Evolutionary conservation across 2,888 invertebrate genomes (phyloP), one percentile per base, ranked within the genome.

Genomic region (Molorchus minor): DNA sequence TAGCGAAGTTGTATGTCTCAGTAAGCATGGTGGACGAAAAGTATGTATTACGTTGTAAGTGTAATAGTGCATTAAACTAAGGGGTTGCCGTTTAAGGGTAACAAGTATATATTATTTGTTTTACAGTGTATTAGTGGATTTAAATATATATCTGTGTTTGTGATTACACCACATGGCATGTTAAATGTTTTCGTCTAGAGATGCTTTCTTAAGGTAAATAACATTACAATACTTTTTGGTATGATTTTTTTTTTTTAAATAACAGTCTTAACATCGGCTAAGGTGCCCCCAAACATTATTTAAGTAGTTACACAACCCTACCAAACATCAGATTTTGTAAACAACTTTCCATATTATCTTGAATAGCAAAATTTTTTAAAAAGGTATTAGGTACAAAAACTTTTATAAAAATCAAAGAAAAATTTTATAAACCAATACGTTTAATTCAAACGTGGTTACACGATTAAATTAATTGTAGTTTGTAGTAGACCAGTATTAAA

Each of bases 1-100:
- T 70, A 65, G 71, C 67, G 65, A 73, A 70, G 69, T 71, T 69
- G 64, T 70, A 65, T 71, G 68, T 71, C 67, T 69, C 65, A 67
- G 65, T 68, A 70, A 68, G 73, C 70, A 72, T 70, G 71, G 69
- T 73, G 70, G 68, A 68, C 64, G 65, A 69, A 64, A 61, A 61
- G 58, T 65, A 60, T 61, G 49, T 63, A 67, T 64, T 62, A 65
- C 67, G 62, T 70, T 67, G 62, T 54, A 65, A 62, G 62, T 64
- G 61, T 67, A 45, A 49, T 47, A 58, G 64, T 68, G 63, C 36
- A 65, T 61, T 65, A 58, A 52, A 57, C 45, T 54, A 33, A 54
- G 52, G 43, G 52, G 49, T 51, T 46, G 51, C 46, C 21, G 38
- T 56, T 64, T 30, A 29, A 44, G 47, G 25, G 29, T 52, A 46